These are phyloP conservation scores for Protodeltote pygarga DNA, from an alignment of 2,888 invertebrate species.

Conservation along the genomic window DNA sequence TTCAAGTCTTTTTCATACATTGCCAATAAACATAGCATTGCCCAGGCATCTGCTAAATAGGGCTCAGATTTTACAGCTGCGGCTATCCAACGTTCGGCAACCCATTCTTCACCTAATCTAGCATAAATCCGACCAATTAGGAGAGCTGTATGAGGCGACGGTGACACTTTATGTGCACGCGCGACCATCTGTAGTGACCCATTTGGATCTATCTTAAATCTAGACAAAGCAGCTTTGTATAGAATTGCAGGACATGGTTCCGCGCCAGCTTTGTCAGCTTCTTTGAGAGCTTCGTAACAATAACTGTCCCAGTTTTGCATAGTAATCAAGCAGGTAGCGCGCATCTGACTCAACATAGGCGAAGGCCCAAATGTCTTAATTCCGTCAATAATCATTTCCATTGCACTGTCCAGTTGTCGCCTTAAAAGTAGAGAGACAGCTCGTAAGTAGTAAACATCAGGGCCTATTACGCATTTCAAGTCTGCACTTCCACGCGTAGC, in stretches of 20 bases:
- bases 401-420: constrained; percentile 58
- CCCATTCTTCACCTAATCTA: constrained; percentile 58
- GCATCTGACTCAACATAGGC: constrained; percentile 71
- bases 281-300: constrained; percentile 64
- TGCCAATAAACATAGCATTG: constrained; percentile 71
- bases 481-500: constrained; percentile 59
- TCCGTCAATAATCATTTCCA: constrained; percentile 58
- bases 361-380: constrained; percentile 70
- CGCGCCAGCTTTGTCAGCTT: constrained; percentile 69
- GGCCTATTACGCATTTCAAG: constrained; percentile 34
- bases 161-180: constrained; percentile 70
- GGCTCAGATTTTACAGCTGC: constrained; percentile 75
- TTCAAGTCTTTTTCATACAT: constrained; percentile 66
- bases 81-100: constrained; percentile 76
- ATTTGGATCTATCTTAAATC: constrained; percentile 57
- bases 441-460: constrained; percentile 70
- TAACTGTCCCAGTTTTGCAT: constrained; percentile 68
- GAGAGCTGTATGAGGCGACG: constrained; percentile 72
- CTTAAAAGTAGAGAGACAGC: constrained; percentile 68
- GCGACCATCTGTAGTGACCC: constrained; percentile 75
- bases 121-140: constrained; percentile 69
- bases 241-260: constrained; percentile 63
- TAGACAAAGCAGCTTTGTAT: constrained; percentile 65
- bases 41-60: constrained; percentile 77
- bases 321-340: constrained; percentile 63